Percentiles rank a stretch among this genome's conserved stretches.
phyloP scores from a whole-genome alignment of 2,797 vertebrate genomes.

The Emys orbicularis region DNA sequence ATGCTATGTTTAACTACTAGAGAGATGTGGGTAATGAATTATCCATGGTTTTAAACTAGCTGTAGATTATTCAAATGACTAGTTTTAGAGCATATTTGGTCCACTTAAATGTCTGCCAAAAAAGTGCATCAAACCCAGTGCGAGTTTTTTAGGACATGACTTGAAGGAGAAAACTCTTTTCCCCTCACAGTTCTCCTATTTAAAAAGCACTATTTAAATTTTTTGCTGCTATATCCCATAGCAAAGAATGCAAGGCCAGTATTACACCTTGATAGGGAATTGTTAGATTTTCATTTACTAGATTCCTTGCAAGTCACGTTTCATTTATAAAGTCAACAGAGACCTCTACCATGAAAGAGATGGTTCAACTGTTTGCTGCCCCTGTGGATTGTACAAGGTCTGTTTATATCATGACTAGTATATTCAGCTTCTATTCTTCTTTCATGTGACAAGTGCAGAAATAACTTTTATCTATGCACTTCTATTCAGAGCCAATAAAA shows the following conservation, averaged over 20 bases:
- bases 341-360: background rate
- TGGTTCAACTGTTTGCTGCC: background rate
- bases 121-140: background rate
- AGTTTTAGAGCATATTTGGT: background rate
- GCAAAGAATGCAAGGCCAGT: background rate
- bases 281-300: background rate
- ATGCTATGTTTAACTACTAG: background rate
- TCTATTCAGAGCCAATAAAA: background rate
- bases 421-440: background rate
- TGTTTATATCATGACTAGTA: background rate
- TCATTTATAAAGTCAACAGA: background rate
- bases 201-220: background rate
- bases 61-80: background rate
- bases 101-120: background rate
- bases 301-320: background rate
- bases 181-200: background rate
- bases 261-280: background rate
- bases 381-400: background rate
- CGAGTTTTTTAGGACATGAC: background rate
- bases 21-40: background rate
- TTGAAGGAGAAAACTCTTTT: background rate
- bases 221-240: background rate
- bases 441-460: background rate
- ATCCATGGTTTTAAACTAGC: background rate
- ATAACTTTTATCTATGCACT: background rate